Base-by-base conservation (phyloP, 2,113 vertebrate species). In the Pelmatolapia mariae region DNA sequence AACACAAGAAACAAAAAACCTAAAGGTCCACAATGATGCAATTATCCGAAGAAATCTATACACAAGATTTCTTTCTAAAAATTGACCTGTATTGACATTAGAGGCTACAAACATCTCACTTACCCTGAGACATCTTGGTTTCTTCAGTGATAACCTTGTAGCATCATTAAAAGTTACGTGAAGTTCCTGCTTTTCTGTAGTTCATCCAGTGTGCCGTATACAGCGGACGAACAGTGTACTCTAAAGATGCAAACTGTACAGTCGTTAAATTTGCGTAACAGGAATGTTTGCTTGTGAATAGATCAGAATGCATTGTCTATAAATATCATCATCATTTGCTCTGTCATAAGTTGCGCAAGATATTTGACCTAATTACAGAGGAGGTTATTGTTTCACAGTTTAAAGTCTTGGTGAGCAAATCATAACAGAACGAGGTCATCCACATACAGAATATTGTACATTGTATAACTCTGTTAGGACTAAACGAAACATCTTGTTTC, bases 181-280 rank as follows among this genome's bases (percentile, higher is more conserved):
- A 45, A 45, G 40, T 73, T 68, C 24, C 36, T 40, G 63, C 63
- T 40, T 22, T 68, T 24, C 63, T 68, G 19, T 40, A 22, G 36
- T 68, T 45, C 13, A 45, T 2, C 4, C 22, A 24, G 0, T 73
- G 38, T 45, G 22, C 38, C 1, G 4, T 15, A 40, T 22, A 0
- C 38, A 73, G 38, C 2, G 5, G 38, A 38, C 18, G 68, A 45
- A 22, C 19, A 22, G 11, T 9, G 22, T 10, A 7, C 68, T 10
- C 38, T 0, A 16, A 73, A 73, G 33, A 68, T 38, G 1, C 61
- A 63, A 36, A 36, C 31, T 66, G 33, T 66, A 13, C 61, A 6
- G 3, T 6, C 3, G 26, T 45, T 6, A 71, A 16, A 71, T 45
- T 45, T 73, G 13, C 8, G 0, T 10, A 26, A 11, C 40, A 73